Base-by-base conservation (phyloP, 1,140 invertebrate species). In the Sitophilus oryzae region DNA sequence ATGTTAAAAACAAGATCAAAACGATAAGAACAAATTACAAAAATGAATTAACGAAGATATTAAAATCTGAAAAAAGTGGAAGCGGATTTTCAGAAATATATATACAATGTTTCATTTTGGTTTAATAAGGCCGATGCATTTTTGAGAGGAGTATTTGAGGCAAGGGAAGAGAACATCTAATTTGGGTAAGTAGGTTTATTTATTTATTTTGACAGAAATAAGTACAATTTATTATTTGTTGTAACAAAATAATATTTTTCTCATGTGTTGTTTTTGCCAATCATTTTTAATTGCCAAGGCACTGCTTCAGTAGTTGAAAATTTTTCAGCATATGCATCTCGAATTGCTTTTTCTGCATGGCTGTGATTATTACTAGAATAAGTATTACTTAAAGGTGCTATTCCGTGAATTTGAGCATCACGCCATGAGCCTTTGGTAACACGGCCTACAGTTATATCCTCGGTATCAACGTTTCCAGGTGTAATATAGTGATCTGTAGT, bases 331-430 rank as follows among this genome's bases (percentile, higher is more conserved):
- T 40, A 40, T 40, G 37, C 14, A 16, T 40, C 37, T 40, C 37
- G 37, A 40, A 40, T 14, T 40, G 37, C 37, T 40, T 40, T 6
- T 10, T 9, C 14, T 40, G 37, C 5, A 5, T 40, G n/a, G n/a
- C n/a, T n/a, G n/a, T 40, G 37, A 40, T 40, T 40, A 40, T 40
- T 40, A 6, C 37, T 40, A 5, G 37, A 40, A 40, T 14, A 40
- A 40, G 9, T 40, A 14, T 40, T n/a, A 40, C 37, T n/a, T n/a
- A n/a, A n/a, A n/a, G n/a, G n/a, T n/a, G n/a, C n/a, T n/a, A n/a
- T n/a, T n/a, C n/a, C n/a, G n/a, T n/a, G n/a, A n/a, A n/a, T n/a
- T n/a, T n/a, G n/a, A n/a, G n/a, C n/a, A n/a, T n/a, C n/a, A n/a
- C n/a, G n/a, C n/a, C n/a, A n/a, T n/a, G n/a, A n/a, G n/a, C n/a